These are phyloP conservation scores for Polypedilum pembai DNA, from an alignment of 1,140 invertebrate genomes.

Conservation along the genomic window DNA sequence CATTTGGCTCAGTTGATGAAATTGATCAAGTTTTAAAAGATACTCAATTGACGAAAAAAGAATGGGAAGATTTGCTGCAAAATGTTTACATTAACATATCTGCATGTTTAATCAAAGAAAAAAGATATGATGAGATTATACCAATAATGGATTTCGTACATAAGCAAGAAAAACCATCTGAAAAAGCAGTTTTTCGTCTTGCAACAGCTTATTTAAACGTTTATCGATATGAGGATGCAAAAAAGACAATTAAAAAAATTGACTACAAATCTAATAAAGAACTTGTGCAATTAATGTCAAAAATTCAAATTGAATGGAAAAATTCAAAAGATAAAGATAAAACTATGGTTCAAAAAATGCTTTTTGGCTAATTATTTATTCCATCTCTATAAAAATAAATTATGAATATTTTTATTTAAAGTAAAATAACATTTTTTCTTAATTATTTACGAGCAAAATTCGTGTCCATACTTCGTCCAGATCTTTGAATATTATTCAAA, in stretches of 20 bases:
- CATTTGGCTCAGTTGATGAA: constrained; percentile 40
- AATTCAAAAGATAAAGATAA: constrained; percentile 39
- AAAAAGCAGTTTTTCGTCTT: constrained; percentile 41
- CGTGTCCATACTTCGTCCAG: constrained; percentile 55
- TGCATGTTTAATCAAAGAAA: constrained; percentile 38
- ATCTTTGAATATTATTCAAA: constrained; percentile 71
- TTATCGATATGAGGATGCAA: constrained; percentile 40
- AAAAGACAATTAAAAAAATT: constrained; percentile 35
- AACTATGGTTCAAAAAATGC: constrained; percentile 41
- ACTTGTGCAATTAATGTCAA: constrained; percentile 37
- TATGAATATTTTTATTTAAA: too few relatives aligned
- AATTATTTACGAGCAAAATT: constrained; percentile 52
- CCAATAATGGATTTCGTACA: constrained; percentile 35
- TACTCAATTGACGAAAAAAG: constrained; percentile 25
- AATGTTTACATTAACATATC: constrained; percentile 41
- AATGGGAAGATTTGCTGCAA: constrained; percentile 36
- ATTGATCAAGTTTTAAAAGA: constrained; percentile 32
- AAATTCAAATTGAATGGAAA: constrained; percentile 37
- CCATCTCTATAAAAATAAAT: too few relatives aligned
- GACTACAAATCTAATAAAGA: constrained; percentile 40
- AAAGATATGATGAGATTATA: constrained; percentile 41
- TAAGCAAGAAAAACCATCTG: constrained; percentile 33
- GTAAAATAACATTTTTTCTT: too few relatives aligned
- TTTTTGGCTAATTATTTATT: constrained; percentile 31
- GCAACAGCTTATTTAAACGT: constrained; percentile 38